phyloP scores from a whole-genome alignment of 2,888 invertebrate species.

The Heliconius ethilla region DNA sequence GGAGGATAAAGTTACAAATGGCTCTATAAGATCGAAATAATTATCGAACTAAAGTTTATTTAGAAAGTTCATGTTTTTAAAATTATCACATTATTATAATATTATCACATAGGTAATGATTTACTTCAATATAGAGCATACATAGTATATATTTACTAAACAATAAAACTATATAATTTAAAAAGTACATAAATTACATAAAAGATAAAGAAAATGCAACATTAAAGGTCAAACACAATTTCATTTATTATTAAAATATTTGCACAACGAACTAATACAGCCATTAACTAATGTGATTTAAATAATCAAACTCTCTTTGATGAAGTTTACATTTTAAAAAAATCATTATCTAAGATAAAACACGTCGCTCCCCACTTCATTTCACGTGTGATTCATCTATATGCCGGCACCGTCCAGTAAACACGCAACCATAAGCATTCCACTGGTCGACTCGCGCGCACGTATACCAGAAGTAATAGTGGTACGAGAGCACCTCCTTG shows the following conservation, averaged over 20 bases:
- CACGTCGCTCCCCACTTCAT: slow-evolving; percentile 48
- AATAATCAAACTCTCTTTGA: not conserved
- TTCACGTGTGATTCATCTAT: slow-evolving; percentile 51
- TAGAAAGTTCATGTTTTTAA: no score
- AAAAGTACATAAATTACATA: not conserved
- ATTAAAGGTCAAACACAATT: not conserved
- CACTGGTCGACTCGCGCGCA: slow-evolving; percentile 64
- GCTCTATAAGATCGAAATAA: not conserved
- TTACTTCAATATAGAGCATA: not conserved
- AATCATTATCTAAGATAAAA: slow-evolving; percentile 43
- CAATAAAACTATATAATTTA: not conserved
- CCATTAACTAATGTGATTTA: not conserved
- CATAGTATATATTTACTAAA: not conserved
- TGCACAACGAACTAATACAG: not conserved
- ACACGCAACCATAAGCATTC: slow-evolving; percentile 55
- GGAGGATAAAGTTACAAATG: no score
- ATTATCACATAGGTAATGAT: no score
- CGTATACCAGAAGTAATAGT: slow-evolving; percentile 49
- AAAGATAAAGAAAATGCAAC: not conserved
- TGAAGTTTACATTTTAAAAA: slow-evolving; percentile 20
- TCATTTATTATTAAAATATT: not conserved
- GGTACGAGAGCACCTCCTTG: slow-evolving; percentile 48
- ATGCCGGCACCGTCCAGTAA: slow-evolving; percentile 41
- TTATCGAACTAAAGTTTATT: not conserved
- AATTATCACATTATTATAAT: no score